A percentile compares a stretch with the other conserved stretches of the same genome.
phyloP scores from a whole-genome alignment of 2,797 vertebrate genomes.

The Varecia variegata region DNA sequence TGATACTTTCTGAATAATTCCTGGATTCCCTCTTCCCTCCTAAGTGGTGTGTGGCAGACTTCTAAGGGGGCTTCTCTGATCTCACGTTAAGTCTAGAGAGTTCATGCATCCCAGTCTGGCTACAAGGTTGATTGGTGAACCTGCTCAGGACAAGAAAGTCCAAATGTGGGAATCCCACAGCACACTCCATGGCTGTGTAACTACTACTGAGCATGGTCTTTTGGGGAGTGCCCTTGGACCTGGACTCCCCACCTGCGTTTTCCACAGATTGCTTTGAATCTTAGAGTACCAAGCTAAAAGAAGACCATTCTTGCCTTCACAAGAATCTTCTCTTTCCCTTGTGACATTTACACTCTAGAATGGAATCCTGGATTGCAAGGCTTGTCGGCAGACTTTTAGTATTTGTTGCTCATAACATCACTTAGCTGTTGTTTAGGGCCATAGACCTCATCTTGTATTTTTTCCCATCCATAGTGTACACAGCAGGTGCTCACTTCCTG shows the following conservation, averaged over 20 bases:
- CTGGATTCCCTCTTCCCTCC: neutral
- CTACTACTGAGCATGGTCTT: neutral
- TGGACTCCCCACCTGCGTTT: neutral
- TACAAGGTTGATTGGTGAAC: neutral
- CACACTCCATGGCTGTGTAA: neutral
- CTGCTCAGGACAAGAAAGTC: neutral
- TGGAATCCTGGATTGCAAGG: neutral
- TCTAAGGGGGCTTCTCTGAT: neutral
- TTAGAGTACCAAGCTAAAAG: neutral
- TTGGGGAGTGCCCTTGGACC: neutral
- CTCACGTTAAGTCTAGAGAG: neutral
- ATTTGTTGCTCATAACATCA: neutral
- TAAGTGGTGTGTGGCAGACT: neutral
- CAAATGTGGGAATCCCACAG: neutral
- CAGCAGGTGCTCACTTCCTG: neutral
- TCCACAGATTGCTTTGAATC: neutral
- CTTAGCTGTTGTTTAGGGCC: neutral
- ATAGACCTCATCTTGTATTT: neutral
- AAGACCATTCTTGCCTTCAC: neutral
- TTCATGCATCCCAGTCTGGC: neutral
- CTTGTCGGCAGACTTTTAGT: neutral
- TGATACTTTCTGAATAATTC: neutral
- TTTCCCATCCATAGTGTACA: neutral
- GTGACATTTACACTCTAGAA: neutral
- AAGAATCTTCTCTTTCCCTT: neutral